Conservation (phyloP, 64 coral and sea anemone genomes). For the Anthopleura sola region DNA sequence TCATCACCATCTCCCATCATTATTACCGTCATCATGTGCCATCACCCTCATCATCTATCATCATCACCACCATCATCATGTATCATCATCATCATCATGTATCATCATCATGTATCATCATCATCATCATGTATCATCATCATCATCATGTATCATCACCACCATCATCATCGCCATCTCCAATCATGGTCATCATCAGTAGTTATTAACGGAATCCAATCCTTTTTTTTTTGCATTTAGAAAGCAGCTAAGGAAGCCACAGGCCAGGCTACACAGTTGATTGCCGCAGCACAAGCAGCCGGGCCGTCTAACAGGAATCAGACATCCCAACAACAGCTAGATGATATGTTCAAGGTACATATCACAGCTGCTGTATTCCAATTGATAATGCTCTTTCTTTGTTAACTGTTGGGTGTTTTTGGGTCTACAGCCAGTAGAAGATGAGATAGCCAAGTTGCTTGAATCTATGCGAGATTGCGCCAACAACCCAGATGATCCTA, state of each 20-base stretch:
- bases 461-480: conserved; percentile 51
- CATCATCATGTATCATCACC: not conserved
- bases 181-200: not conserved
- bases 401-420: not conserved
- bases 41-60: not conserved
- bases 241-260: conserved; percentile 86
- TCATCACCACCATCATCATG: not conserved
- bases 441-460: conserved; percentile 35
- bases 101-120: not conserved
- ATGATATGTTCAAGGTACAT: conserved; percentile 79
- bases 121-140: not conserved
- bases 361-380: not conserved
- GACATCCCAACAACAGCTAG: conserved; percentile 85
- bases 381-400: not conserved
- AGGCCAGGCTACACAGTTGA: conserved; percentile 88
- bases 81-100: not conserved
- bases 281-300: conserved; percentile 74
- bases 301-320: conserved; percentile 94
- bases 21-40: not conserved
- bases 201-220: not conserved
- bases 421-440: conserved; percentile 49
- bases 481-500: conserved; percentile 64
- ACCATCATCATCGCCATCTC: not conserved
- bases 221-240: conserved; percentile 22
- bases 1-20: not conserved